Base-by-base conservation (phyloP, 2,888 invertebrate genomes). In the Xanthostigma xanthostigma region DNA sequence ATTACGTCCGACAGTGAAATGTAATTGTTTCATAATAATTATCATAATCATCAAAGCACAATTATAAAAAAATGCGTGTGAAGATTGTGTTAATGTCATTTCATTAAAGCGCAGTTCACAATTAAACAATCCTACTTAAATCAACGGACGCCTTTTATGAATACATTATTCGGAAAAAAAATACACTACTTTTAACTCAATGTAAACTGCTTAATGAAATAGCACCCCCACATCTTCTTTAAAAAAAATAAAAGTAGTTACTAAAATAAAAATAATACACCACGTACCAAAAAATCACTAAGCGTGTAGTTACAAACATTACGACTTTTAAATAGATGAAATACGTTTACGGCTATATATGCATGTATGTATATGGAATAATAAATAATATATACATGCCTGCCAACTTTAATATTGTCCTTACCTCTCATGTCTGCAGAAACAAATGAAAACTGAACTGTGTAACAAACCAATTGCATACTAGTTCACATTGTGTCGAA, bases 211-310 rank as follows among this genome's bases (percentile, higher is more conserved):
- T 17, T 17, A 4, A 17, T 17, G 17, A 17, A 17, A 17, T 17
- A 17, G 17, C 17, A 17, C 4, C 4, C 17, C 4, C 17, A 48
- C 47, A 48, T 43, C 47, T 48, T 48, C 47, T 37, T 43, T 33
- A 48, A 42, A 14, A 33, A 45, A 45, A 17, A 17, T 34, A 37
- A 36, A 42, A 48, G 36, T 33, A 48, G 43, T 27, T 37, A 43
- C 36, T 36, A 34, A 14, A 40, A 46, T 14, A 27, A 43, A 48
- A 41, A 41, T 34, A 48, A 43, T 48, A 48, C 47, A 48, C 47
- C 47, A 48, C 47, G 47, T 48, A 48, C 43, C 47, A 48, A 48
- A 48, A 45, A 48, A 48, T 43, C 41, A 48, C 43, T 48, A 48
- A 48, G 47, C 47, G 47, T 48, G 47, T 48, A 48, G 41, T 37